These are phyloP conservation scores for Gnatocerus cornutus DNA, from an alignment of 2,888 invertebrate species.

Conservation along the genomic window DNA sequence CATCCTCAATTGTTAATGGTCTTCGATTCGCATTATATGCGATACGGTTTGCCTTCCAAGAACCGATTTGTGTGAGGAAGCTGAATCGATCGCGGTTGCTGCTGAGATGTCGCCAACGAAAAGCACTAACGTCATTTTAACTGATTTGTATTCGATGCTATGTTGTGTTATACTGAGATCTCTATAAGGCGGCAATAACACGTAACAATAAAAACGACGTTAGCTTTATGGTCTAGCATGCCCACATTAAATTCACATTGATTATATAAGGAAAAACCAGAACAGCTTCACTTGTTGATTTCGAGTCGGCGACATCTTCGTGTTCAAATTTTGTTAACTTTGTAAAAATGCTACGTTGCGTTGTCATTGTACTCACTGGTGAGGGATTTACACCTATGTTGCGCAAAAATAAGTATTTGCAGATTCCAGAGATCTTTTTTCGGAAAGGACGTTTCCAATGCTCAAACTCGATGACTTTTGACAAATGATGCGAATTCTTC, in stretches of 20 bases:
- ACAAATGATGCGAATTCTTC: too few species aligned
- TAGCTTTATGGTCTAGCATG: conserved; percentile 37
- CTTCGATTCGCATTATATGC: conserved; percentile 33
- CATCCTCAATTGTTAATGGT: conserved; percentile 27
- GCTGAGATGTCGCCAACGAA: conserved; percentile 24
- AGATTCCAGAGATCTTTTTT: too few species aligned
- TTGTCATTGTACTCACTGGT: background rate
- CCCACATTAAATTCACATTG: conserved; percentile 33
- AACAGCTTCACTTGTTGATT: conserved; percentile 13
- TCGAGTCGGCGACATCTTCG: background rate
- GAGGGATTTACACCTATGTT: too few species aligned
- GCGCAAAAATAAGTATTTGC: too few species aligned
- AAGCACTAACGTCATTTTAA: conserved; percentile 45
- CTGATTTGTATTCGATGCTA: conserved; percentile 45
- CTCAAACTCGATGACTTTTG: too few species aligned
- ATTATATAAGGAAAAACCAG: conserved; percentile 27
- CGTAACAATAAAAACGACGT: conserved; percentile 42
- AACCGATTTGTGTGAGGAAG: conserved; percentile 32
- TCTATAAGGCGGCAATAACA: conserved; percentile 41
- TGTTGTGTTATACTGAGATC: conserved; percentile 24
- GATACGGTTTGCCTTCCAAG: conserved; percentile 13
- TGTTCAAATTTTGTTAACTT: background rate
- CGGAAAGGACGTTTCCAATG: too few species aligned
- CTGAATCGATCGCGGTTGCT: conserved; percentile 4
- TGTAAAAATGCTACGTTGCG: background rate